These are phyloP conservation scores for Scaptomyza tumidula DNA, from an alignment of 2,888 invertebrate genomes.

Conservation along the genomic window DNA sequence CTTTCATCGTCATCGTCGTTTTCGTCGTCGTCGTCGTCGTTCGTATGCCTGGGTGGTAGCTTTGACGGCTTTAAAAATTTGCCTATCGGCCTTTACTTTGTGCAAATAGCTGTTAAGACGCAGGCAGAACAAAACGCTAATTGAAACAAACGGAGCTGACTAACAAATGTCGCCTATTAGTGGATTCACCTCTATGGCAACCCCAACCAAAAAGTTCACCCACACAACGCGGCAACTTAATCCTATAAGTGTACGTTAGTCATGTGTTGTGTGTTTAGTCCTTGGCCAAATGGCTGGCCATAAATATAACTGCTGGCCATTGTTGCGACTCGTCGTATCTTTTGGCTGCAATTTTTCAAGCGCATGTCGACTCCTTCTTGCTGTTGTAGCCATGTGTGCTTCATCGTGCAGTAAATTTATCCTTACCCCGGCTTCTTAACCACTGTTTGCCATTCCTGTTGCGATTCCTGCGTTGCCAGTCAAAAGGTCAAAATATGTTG, in stretches of 20 bases:
- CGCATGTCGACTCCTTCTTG: conserved; percentile 51
- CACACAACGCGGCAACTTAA: conserved; percentile 55
- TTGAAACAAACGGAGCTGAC: conserved; percentile 72
- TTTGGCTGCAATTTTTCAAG: conserved; percentile 74
- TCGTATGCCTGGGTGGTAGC: conserved; percentile 61
- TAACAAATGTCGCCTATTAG: conserved; percentile 42
- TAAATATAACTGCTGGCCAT: conserved; percentile 70
- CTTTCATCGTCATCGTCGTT: conserved; percentile 44
- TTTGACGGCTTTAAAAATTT: conserved; percentile 76
- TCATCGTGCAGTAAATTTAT: conserved; percentile 46
- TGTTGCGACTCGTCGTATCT: conserved; percentile 54
- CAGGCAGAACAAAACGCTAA: conserved; percentile 57
- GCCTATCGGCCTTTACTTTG: conserved; percentile 60
- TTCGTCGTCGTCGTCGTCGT: background rate
- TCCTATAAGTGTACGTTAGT: conserved; percentile 78
- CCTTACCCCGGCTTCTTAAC: background rate
- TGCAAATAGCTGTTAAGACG: conserved; percentile 71
- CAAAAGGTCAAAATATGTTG: conserved; percentile 70
- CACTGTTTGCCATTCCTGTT: conserved; percentile 10
- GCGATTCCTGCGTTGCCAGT: conserved; percentile 21
- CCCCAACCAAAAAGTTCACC: background rate
- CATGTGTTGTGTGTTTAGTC: conserved; percentile 65
- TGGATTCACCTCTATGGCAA: conserved; percentile 38
- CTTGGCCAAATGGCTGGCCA: conserved; percentile 75
- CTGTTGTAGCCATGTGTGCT: conserved; percentile 59